Evolutionary conservation across 2,888 invertebrate genomes (phyloP).

Genomic region (Cremastinae sp.): DNA sequence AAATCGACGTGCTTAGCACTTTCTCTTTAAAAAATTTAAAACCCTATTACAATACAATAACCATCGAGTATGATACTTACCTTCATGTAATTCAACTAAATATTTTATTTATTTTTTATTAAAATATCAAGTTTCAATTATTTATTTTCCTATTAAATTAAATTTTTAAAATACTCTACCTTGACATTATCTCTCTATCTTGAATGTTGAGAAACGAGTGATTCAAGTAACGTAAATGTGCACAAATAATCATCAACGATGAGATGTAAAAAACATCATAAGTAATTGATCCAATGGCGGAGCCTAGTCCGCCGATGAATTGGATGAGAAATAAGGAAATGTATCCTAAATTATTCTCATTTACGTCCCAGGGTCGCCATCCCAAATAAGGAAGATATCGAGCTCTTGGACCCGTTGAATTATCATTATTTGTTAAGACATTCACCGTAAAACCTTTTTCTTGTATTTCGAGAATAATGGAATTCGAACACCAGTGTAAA

Average conservation of each 20-base stretch:
- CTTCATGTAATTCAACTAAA: no score
- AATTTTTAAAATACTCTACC: no score
- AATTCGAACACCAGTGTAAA: constrained; percentile 67
- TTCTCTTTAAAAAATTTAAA: constrained; percentile 34
- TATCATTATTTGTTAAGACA: constrained; percentile 3
- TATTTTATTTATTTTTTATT: background rate
- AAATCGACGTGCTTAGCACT: constrained; percentile 41
- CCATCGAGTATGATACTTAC: no score
- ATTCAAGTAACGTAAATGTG: constrained; percentile 65
- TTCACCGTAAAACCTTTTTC: constrained; percentile 33
- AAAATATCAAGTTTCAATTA: background rate
- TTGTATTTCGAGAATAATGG: constrained; percentile 60
- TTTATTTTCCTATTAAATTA: constrained; percentile 15
- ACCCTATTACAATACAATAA: background rate
- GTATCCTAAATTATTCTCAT: constrained; percentile 54
- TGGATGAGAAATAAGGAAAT: constrained; percentile 63
- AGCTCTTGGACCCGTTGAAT: constrained; percentile 34
- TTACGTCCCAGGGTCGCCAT: constrained; percentile 65
- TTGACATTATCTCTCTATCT: constrained; percentile 7
- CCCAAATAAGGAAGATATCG: constrained; percentile 64
- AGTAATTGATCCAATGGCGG: constrained; percentile 63
- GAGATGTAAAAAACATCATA: constrained; percentile 66
- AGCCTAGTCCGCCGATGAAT: constrained; percentile 62
- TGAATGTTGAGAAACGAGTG: constrained; percentile 49
- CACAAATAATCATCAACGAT: constrained; percentile 62